Base-by-base conservation (phyloP, 2,888 invertebrate species). In the Protonemura montana region DNA sequence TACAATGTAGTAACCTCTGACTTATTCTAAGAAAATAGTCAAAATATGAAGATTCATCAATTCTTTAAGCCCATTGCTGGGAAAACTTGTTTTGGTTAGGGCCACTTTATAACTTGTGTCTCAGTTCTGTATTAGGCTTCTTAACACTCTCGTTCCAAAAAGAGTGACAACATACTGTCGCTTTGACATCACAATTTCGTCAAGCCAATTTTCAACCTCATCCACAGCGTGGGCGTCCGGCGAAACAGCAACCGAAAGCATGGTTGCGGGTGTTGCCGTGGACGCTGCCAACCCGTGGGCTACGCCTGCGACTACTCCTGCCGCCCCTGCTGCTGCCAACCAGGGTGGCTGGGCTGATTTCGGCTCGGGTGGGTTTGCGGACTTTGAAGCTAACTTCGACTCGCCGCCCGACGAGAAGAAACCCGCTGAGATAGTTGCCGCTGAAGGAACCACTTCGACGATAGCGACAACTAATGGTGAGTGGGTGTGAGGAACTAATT, bases 261-360 rank as follows among this genome's bases (percentile, higher is more conserved):
- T 89, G 87, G 89, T 88, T 5, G 90, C 89, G 29, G 90, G 90
- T 41, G 89, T 90, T 85, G 90, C 91, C 78, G 90, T 91, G 90
- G 91, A 91, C 88, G 90, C 90, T 13, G 89, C 88, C 27, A 89
- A 90, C 87, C 91, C 91, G 5, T 91, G 91, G 91, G 89, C 87
- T 76, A 80, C 89, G 16, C 87, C 88, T 30, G 89, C 87, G 13
- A 85, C 88, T 0, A 86, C 89, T 6, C 87, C 87, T 85, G 88
- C 89, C 84, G 35, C 89, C 83, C 85, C 88, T n/a, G 86, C 87
- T 7, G 83, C 88, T 6, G 80, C 86, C 30, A 88, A 88, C 76
- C 89, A 89, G 76, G 86, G 76, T 29, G 91, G 91, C 85, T 92
- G 92, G 92, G 92, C 92, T 5, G 91, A 92, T 88, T 92, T 92